Base-by-base conservation (phyloP, 2,113 vertebrate genomes). In the Atlantisia rogersi region DNA sequence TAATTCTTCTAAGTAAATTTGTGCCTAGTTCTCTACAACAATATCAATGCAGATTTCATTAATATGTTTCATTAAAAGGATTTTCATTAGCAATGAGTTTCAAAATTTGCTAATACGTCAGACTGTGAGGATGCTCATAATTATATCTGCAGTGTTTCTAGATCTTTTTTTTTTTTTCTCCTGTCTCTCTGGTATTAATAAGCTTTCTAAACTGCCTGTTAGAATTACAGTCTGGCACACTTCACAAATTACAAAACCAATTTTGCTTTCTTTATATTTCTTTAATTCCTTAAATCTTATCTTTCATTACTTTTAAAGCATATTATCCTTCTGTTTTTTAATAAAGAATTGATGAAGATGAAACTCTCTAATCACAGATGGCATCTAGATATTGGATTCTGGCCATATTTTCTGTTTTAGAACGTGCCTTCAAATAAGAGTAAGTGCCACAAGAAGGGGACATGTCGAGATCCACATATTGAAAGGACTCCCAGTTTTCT, bases 71-170 rank as follows among this genome's bases (percentile, higher is more conserved):
- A 63, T 86, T 87, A 56, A 71, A 88, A 73, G 53, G 55, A 76
- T 92, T 94, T 95, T 88, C 48, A 82, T 78, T 95, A 90, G 28
- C 58, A 91, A 58, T 25, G 44, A 20, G 5, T 76, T 88, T 91
- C 39, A 76, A 82, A 91, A 94, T 76, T 92, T 86, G 44, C 28
- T 85, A 73, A 35, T 82, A 42, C 52, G 11, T 77, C 59, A 63
- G 35, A 26, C 46, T 79, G 69, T 58, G 22, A 88, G 82, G 84
- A 92, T 37, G 59, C 29, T 8, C 22, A 3, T 69, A 76, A 91
- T 70, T 85, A 46, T 21, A 55, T 70, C 50, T 29, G 16, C 6
- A 91, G 78, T 10, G 15, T 78, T 93, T 70, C 64, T 46, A 69
- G 31, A 46, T 46, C 52, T 89, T 32, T 69, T n/a, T 87, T 84